phyloP scores from a whole-genome alignment of 2,113 vertebrate genomes.

The Taurulus bubalis region DNA sequence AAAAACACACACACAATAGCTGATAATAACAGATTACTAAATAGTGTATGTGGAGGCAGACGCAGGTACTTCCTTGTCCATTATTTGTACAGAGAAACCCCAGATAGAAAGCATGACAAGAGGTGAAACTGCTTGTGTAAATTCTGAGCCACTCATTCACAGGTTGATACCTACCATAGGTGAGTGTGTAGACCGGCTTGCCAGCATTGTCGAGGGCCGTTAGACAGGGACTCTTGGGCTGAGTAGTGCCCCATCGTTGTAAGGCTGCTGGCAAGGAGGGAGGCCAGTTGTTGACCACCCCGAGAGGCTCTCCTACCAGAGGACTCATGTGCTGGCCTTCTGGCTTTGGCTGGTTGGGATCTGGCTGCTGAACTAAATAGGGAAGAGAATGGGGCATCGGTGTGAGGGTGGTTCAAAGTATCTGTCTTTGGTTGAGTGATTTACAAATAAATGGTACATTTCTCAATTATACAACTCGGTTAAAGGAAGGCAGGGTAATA shows the following conservation, averaged over 20 bases:
- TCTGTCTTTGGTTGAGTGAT: neutral
- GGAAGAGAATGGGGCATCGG: neutral
- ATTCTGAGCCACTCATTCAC: neutral
- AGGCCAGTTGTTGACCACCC: conserved; percentile 85
- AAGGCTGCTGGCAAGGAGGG: conserved; percentile 89
- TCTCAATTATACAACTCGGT: conserved; percentile 16
- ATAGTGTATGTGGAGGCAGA: neutral
- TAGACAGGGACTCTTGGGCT: conserved; percentile 92
- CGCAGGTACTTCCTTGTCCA: neutral
- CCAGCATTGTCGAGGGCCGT: conserved; percentile 92
- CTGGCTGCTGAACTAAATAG: conserved; percentile 91
- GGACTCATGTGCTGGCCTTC: conserved; percentile 89
- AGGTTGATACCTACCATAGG: conserved; percentile 86
- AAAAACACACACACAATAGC: neutral
- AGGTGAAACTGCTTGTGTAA: neutral
- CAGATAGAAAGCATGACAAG: neutral
- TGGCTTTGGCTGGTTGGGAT: conserved; percentile 94
- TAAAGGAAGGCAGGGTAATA: conserved; percentile 4
- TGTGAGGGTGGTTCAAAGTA: neutral
- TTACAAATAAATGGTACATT: neutral
- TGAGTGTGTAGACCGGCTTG: conserved; percentile 91
- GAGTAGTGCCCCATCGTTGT: conserved; percentile 91
- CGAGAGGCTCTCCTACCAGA: conserved; percentile 88
- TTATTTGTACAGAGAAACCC: neutral
- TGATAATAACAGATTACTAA: neutral